phyloP scores from a whole-genome alignment of 2,113 vertebrate species.

The Paedocypris sp. region DNA sequence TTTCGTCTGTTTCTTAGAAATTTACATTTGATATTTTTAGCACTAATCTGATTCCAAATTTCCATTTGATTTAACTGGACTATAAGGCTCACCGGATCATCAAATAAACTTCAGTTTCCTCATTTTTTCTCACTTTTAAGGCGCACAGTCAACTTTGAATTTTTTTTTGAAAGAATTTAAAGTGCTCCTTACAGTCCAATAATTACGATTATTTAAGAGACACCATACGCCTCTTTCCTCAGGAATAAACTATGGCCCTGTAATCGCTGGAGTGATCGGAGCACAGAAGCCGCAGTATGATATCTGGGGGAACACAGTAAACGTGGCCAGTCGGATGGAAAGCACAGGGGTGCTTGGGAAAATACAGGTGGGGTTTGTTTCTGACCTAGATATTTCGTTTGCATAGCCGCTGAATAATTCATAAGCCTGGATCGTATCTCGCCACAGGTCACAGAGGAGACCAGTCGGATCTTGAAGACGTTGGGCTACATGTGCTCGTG shows the following conservation, averaged over 20 bases:
- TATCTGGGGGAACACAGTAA: conserved; percentile 97
- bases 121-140: too few relatives aligned
- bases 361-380: conserved; percentile 72
- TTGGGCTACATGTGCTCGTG: conserved; percentile 90
- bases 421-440: background rate
- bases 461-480: conserved; percentile 68
- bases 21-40: too few relatives aligned
- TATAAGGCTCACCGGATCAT: too few relatives aligned
- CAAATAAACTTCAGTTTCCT: too few relatives aligned
- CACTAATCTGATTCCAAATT: too few relatives aligned
- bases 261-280: conserved; percentile 93
- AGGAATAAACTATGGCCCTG: conserved; percentile 95
- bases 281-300: conserved; percentile 97
- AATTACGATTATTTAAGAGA: background rate
- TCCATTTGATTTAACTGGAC: too few relatives aligned
- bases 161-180: too few relatives aligned
- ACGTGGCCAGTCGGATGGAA: conserved; percentile 95
- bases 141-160: too few relatives aligned
- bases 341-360: conserved; percentile 92
- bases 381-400: background rate
- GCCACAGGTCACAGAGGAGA: conserved; percentile 81
- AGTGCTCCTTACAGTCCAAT: background rate
- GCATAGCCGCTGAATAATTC: background rate
- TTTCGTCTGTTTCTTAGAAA: too few relatives aligned
- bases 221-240: background rate